Conservation (phyloP, 2,113 vertebrate genomes). For the Ameiurus melas region DNA sequence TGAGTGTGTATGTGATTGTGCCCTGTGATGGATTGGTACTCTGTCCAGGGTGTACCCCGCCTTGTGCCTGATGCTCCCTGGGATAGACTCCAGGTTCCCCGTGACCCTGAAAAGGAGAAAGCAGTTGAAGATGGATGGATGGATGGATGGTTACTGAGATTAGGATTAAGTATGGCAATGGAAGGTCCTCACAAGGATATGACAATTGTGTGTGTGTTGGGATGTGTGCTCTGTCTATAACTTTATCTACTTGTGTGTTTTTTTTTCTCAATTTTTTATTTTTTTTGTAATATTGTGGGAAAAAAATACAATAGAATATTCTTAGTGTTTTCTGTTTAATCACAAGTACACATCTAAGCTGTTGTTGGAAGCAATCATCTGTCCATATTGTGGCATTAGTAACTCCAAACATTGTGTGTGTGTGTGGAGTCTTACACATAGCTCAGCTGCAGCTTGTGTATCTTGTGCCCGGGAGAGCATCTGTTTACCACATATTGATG, state of each 20-base stretch:
- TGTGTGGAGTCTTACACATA: background rate
- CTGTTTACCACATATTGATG: constrained; percentile 33
- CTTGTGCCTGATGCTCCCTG: no score
- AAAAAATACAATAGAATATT: background rate
- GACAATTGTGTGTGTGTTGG: background rate
- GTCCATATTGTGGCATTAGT: background rate
- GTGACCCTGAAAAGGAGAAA: no score
- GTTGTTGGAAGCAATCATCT: background rate
- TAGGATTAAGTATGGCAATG: no score
- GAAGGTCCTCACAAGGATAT: background rate
- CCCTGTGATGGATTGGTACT: no score
- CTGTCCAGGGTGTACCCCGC: no score
- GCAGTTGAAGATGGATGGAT: no score
- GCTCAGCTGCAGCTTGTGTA: constrained; percentile 9
- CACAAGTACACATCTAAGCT: background rate
- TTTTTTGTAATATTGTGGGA: background rate
- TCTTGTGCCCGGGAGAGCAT: constrained; percentile 5
- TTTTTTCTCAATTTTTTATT: background rate
- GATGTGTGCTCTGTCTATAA: background rate
- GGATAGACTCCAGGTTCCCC: no score
- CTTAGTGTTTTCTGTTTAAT: background rate
- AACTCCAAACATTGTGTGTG: background rate
- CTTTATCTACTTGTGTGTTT: background rate
- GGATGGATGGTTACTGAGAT: no score
- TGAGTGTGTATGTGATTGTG: no score